Evolutionary conservation across 2,888 invertebrate genomes (phyloP), one percentile per base, ranked within the genome.

Genomic region (Yponomeuta cagnagella): DNA sequence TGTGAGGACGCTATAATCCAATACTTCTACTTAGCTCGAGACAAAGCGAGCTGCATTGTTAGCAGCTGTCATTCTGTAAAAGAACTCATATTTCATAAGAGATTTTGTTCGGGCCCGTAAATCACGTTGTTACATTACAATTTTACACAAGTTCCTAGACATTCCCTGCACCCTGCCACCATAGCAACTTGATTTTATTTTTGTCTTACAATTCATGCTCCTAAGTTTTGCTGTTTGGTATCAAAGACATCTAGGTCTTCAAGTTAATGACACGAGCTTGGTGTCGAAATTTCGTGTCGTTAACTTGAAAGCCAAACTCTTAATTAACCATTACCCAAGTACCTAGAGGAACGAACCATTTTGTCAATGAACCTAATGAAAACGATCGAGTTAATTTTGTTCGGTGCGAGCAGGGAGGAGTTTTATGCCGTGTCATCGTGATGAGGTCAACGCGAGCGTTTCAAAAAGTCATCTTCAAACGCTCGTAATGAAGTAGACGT

Each of bases 41-140:
- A 80, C 83, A 80, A 79, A 79, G 80, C 82, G 82, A 81, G 80
- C 82, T 82, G 83, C 83, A 86, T 87, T 86, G 85, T 85, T 82
- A 84, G 82, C 84, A 84, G 83, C 83, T 87, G 86, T 86, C 85
- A 79, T 81, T 76, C 78, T 80, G 73, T 81, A 82, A 81, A 83
- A 81, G 77, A 80, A 82, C 73, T 74, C 78, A 87, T 87, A 84
- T 86, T 83, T 88, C 85, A 88, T 81, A 80, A 75, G 79, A 82
- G 81, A 85, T 85, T 86, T 82, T 79, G 82, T 83, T 82, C 79
- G 76, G 78, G 79, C 76, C 52, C 80, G 80, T 87, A 88, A 86
- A 87, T 87, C 83, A 83, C 80, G 75, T 76, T 78, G 83, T 80
- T 82, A 81, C 80, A 78, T 80, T 82, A 81, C 80, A 78, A 81